Base-by-base conservation (phyloP, 1,140 invertebrate species). In the Coenobita brevimanus region DNA sequence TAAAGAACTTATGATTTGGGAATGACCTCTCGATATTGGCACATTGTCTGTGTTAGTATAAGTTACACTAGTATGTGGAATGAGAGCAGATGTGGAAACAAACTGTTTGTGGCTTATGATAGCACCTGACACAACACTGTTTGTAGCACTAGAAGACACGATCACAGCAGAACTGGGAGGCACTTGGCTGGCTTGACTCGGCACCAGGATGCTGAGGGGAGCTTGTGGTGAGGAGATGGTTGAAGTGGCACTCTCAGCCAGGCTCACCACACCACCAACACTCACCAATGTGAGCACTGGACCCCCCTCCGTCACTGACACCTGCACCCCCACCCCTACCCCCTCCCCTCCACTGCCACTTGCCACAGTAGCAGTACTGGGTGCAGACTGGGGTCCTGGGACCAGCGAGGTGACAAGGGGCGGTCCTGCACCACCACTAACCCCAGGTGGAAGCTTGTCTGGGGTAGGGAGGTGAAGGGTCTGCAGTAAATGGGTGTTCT, bases 71-170 rank as follows among this genome's bases (percentile, higher is more conserved):
- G 85, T 81, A 71, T 87, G 85, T 87, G 85, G 85, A 87, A 80
- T 87, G 85, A 81, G 78, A 64, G 76, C 60, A 80, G 85, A 87
- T 62, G 80, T 87, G 43, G 85, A 79, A 57, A 81, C 85, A 67
- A 73, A 87, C 36, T 78, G 85, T 87, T 87, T 87, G 79, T 82
- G 79, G 79, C 80, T 88, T 76, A 82, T 64, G 41, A 88, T 82
- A 88, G 86, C 86, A 88, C 86, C 86, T 76, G 86, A 88, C 79
- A 88, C 69, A 82, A 88, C 79, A 88, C 78, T 88, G 79, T 88
- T 82, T 82, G 79, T 82, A 82, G 86, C 80, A 82, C 86, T 88
- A 82, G 86, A 88, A 82, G 86, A 88, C 69, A 71, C 86, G 82
- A 88, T 88, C 86, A 88, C 86, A 88, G 86, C 79, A 82, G 86